Evolutionary conservation across 2,888 invertebrate genomes (phyloP), one percentile per base, ranked within the genome.

Genomic region (Dimorphilus gyrociliatus): DNA sequence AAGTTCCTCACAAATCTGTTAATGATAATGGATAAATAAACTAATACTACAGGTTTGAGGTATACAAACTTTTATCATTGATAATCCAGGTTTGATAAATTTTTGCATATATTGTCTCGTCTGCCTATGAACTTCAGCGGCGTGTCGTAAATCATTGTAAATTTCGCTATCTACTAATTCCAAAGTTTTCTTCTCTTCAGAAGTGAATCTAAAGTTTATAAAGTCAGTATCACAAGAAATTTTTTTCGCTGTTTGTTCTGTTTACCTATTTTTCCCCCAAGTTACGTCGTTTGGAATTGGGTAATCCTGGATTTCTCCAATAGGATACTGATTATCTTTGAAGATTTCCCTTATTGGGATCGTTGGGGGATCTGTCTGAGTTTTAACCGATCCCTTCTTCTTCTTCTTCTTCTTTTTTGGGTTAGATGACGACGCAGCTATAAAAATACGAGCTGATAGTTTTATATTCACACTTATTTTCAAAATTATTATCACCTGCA

Each of bases 71-170:
- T 94, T 75, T 48, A 92, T 88, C 92, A 99, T 94, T 0, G 80
- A 82, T 88, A 94, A 90, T 32, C 94, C 97, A 0, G 97, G 90
- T 63, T 90, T 88, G 25, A 97, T 82, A 74, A 78, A 88, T 33
- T 77, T 74, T 55, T 79, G 79, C 60, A 97, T 90, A 54, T 88
- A 76, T 55, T 81, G 73, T 30, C 90, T 71, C 10, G 88, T 90
- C 69, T 86, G 86, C 65, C 97, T 74, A 62, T 97, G 97, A 25
- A 88, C 92, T 60, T 99, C 97, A 7, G 97, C 94, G 14, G 94
- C 94, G 46, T 81, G 76, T 36, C 97, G 72, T 31, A 92, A 76
- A 63, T 92, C 88, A 51, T 81, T 81, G 56, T 92, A 94, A 50
- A 85, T 78, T 48, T 92, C 88, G 47, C 76, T 78, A 44, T 88